These are phyloP conservation scores for Heteropelma amictum DNA, from an alignment of 2,888 invertebrate species.

Conservation along the genomic window DNA sequence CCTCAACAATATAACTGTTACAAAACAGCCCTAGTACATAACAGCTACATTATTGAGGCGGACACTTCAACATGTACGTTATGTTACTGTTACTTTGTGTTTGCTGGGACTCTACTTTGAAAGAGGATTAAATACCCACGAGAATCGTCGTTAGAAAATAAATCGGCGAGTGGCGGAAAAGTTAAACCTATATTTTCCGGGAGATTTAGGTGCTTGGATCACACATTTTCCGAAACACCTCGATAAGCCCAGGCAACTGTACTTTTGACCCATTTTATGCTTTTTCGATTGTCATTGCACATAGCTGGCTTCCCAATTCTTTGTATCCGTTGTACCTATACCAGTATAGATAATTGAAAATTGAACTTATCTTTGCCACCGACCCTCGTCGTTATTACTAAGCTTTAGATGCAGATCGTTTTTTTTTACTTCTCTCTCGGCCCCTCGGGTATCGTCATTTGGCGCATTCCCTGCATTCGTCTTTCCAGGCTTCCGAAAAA, in stretches of 20 bases:
- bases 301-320: no score
- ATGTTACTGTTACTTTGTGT: no score
- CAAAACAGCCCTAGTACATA: no score
- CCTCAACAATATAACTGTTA: no score
- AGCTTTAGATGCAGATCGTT: conserved; percentile 30
- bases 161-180: conserved; percentile 35
- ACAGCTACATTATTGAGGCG: no score
- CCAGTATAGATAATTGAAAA: conserved; percentile 71
- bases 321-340: neutral
- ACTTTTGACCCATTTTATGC: no score
- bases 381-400: conserved; percentile 48
- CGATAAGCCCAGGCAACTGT: conserved; percentile 7
- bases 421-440: conserved; percentile 45
- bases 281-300: neutral
- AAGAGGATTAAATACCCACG: conserved; percentile 36
- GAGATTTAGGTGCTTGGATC: conserved; percentile 25
- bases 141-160: conserved; percentile 48
- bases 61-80: no score
- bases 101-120: conserved; percentile 45
- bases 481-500: conserved; percentile 73
- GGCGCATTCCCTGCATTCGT: conserved; percentile 60
- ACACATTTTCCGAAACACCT: conserved; percentile 7
- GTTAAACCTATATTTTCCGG: conserved; percentile 43
- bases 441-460: conserved; percentile 34
- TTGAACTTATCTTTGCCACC: conserved; percentile 72